phyloP scores from a whole-genome alignment of 2,797 vertebrate genomes.

The Champsocephalus esox region DNA sequence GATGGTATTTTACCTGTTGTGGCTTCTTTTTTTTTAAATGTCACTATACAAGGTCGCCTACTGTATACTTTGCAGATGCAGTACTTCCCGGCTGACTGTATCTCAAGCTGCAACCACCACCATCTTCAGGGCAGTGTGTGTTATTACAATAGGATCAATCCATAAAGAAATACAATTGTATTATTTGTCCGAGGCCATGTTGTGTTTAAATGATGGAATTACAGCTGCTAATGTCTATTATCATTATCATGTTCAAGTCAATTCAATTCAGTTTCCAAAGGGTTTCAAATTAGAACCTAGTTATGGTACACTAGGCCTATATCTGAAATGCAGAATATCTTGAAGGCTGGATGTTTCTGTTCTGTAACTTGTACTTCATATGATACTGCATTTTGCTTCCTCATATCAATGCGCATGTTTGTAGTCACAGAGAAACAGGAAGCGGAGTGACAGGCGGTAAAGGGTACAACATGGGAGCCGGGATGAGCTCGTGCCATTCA shows the following conservation, averaged over 20 bases:
- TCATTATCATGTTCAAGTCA: accelerated
- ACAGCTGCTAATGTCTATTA: background rate
- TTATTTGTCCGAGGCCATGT: background rate
- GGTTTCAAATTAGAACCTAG: background rate
- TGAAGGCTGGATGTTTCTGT: background rate
- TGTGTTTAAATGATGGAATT: background rate
- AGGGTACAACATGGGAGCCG: conserved; percentile 7
- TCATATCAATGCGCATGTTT: conserved; percentile 39
- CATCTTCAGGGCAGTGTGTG: conserved; percentile 22
- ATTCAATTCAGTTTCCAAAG: background rate
- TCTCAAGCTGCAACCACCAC: background rate
- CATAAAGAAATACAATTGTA: background rate
- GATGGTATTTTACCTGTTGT: background rate
- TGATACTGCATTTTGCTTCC: background rate
- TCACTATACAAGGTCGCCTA: too few relatives aligned
- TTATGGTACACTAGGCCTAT: background rate
- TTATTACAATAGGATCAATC: conserved; percentile 8
- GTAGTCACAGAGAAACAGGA: conserved; percentile 42
- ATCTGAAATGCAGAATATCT: background rate
- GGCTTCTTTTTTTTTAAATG: background rate
- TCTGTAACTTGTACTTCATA: accelerated
- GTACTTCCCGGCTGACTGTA: background rate
- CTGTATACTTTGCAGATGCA: background rate
- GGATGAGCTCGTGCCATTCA: background rate
- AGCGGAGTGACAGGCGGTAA: background rate